A percentile compares a stretch with the other conserved stretches of the same genome.
These are phyloP conservation scores for Abrostola triplasia DNA, from an alignment of 2,888 invertebrate species.

Conservation along the genomic window DNA sequence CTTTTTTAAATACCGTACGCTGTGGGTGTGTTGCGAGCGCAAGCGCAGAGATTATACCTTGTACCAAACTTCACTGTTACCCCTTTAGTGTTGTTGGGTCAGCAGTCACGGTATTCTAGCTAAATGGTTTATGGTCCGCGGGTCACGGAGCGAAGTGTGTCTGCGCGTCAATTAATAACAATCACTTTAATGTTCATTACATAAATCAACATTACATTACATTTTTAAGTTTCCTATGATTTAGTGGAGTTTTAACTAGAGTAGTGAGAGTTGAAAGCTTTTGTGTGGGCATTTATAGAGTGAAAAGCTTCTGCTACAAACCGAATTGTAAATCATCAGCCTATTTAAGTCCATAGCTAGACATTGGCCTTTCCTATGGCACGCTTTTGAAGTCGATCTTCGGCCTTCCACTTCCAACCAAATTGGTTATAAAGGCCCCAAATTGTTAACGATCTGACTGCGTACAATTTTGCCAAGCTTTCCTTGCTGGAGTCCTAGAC, in stretches of 20 bases:
- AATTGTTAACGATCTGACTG: no score
- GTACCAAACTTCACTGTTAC: constrained; percentile 52
- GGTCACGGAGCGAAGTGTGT: constrained; percentile 34
- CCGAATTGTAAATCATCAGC: no score
- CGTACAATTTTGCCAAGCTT: no score
- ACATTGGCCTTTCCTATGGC: no score
- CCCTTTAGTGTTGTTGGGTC: constrained; percentile 63
- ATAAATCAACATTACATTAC: constrained; percentile 74
- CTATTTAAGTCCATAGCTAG: no score
- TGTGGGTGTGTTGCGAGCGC: not conserved
- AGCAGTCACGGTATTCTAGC: constrained; percentile 59
- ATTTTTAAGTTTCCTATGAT: constrained; percentile 44
- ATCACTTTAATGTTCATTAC: constrained; percentile 70
- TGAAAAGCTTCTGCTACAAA: no score
- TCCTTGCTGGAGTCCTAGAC: no score
- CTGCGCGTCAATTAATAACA: constrained; percentile 79
- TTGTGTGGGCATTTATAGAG: no score
- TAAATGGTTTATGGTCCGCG: constrained; percentile 57
- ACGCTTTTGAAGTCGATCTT: no score
- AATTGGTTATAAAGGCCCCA: no score
- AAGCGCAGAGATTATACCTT: constrained; percentile 28
- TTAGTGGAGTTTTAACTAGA: constrained; percentile 6
- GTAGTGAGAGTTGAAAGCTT: not conserved
- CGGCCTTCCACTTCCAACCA: no score
- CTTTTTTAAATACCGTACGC: not conserved